Evolutionary conservation across 2,888 invertebrate genomes (phyloP).

Genomic region (Zonitis immaculata): DNA sequence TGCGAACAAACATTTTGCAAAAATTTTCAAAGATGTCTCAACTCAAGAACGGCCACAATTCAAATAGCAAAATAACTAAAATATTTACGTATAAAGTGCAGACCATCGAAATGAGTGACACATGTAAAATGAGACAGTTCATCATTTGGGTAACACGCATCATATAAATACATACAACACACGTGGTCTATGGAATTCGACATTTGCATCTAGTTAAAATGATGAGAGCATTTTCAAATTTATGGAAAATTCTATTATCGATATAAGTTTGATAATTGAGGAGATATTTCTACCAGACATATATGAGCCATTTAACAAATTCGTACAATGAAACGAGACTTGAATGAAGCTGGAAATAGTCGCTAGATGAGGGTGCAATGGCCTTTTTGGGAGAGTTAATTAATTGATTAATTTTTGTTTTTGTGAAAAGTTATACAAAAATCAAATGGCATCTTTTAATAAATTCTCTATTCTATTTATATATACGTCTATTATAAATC

Average conservation of each 20-base stretch:
- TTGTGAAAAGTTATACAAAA: too few species aligned
- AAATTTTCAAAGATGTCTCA: slow-evolving; percentile 4
- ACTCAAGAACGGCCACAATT: slow-evolving; percentile 25
- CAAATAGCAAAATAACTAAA: slow-evolving; percentile 38
- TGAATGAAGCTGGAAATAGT: background rate
- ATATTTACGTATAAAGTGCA: slow-evolving; percentile 33
- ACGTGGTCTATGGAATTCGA: slow-evolving; percentile 46
- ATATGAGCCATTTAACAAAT: background rate
- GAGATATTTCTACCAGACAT: background rate
- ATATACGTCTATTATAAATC: too few species aligned
- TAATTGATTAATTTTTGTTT: too few species aligned
- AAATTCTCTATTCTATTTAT: too few species aligned
- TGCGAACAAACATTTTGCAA: background rate
- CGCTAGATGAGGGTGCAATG: background rate
- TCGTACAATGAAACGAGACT: background rate
- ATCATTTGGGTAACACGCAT: slow-evolving; percentile 46
- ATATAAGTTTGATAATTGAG: too few species aligned
- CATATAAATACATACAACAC: slow-evolving; percentile 45
- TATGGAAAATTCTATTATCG: too few species aligned
- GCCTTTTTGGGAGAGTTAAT: background rate
- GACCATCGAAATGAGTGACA: slow-evolving; percentile 48
- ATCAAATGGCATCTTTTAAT: too few species aligned
- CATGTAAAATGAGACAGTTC: slow-evolving; percentile 46
- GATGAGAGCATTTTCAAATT: too few species aligned
- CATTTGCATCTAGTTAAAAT: slow-evolving; percentile 47